A percentile compares a stretch with the other conserved stretches of the same genome.
phyloP scores from a whole-genome alignment of 1,140 invertebrate genomes.

The Schlechtendalia chinensis region DNA sequence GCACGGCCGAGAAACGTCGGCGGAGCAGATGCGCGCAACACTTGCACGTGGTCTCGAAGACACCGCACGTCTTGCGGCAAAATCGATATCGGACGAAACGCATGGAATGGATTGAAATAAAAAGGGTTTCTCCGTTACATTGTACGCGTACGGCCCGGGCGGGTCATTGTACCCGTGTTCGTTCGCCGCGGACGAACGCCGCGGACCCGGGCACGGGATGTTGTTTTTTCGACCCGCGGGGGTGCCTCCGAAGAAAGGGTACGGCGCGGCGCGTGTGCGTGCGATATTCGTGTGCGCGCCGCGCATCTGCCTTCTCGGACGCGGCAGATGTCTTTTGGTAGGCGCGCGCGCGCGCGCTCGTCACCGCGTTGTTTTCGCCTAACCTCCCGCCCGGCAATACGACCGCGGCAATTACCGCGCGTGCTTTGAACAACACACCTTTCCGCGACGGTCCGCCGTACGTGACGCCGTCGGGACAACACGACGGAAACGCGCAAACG shows the following conservation, averaged over 20 bases:
- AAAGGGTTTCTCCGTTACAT: conserved; percentile 17
- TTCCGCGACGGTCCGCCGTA: too few relatives aligned
- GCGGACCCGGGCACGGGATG: conserved; percentile 36
- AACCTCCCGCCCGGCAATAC: too few relatives aligned
- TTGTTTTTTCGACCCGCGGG: conserved; percentile 46
- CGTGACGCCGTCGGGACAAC: too few relatives aligned
- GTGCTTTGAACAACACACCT: too few relatives aligned
- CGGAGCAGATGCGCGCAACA: conserved; percentile 23
- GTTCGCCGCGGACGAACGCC: too few relatives aligned
- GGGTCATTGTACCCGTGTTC: conserved; percentile 43
- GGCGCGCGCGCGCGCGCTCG: conserved; percentile 31
- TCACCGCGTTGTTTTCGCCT: conserved; percentile 14
- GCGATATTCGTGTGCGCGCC: conserved; percentile 14
- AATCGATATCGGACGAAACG: too few relatives aligned
- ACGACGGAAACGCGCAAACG: too few relatives aligned
- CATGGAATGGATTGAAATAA: too few relatives aligned
- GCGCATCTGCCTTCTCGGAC: conserved; percentile 40
- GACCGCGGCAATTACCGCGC: too few relatives aligned
- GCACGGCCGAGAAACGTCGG: not conserved
- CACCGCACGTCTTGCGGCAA: conserved; percentile 18
- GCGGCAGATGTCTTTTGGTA: conserved; percentile 44
- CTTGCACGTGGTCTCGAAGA: conserved; percentile 44
- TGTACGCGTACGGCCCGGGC: not conserved
- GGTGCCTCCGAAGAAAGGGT: conserved; percentile 48
- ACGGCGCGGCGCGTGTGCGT: not conserved